Evolutionary conservation across 2,888 invertebrate species (phyloP), one percentile per base, ranked within the genome.

Genomic region (Copidosoma aretas): DNA sequence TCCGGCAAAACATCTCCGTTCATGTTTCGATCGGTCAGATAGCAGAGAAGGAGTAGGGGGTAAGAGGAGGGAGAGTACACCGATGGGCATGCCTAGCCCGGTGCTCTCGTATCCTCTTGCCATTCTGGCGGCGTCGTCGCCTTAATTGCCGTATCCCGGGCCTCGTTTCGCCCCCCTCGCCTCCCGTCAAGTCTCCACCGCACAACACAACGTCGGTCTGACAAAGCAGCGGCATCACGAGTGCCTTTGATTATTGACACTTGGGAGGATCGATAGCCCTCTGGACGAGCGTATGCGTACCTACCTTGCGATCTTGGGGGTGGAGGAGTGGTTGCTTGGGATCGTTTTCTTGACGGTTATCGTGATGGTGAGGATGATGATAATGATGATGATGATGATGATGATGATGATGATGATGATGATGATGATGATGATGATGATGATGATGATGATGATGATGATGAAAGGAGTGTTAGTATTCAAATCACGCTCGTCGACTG

Each of bases 71-170:
- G 32, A 21, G 53, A 22, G 53, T 24, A 22, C 1, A 54, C 2
- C 14, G 21, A 22, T 49, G n/a, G 22, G 24, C 49, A 56, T 60
- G 54, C 54, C 24, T 25, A 4, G 24, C 12, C 24, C 22, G 25
- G 62, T 53, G 43, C 56, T 57, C 21, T 63, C 59, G 43, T 60
- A 21, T 14, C 59, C 24, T 24, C 24, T 60, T 43, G 21, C 49
- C 52, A 25, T 17, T 24, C 43, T 32, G 8, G n/a, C 32, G 58
- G 46, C 59, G 39, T 22, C 53, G 53, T 49, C 60, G 21, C 56
- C 66, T 66, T 66, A 66, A 66, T 66, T 60, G 60, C 60, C 66
- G 32, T 17, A 14, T 60, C 46, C 51, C 51, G n/a, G 25, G 32
- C 10, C 22, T 17, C 21, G 24, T 19, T 21, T 53, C 53, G 5